Evolutionary conservation across 2,113 vertebrate genomes (phyloP), one percentile per base, ranked within the genome.

Genomic region (Ibidorhyncha struthersii): DNA sequence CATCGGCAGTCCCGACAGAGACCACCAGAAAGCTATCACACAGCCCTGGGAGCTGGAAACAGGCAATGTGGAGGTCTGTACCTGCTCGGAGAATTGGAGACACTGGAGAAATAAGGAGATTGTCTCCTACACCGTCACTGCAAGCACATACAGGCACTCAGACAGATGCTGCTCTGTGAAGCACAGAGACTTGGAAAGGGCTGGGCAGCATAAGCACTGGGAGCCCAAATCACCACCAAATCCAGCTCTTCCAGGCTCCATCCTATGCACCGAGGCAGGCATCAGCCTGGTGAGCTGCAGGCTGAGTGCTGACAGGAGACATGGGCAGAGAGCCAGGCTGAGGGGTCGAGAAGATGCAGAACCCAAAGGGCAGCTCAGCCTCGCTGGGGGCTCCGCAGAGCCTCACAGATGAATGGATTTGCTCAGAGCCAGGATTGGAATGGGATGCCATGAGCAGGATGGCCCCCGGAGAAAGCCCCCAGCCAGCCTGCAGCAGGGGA

Each of bases 381-480:
- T 45, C 2, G 0, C 36, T 25, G 11, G 21, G 59, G 20, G n/a
- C n/a, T 67, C 8, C 1, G 41, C 71, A 70, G 55, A 83, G 34
- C 27, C 43, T 59, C 4, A 0, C 8, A 7, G 38, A 1, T 12
- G 38, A 25, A 10, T 0, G 3, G 47, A 41, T 40, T 29, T 62
- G n/a, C 40, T 23, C 20, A 79, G 38, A 90, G 87, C 9, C 4
- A 1, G 79, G 40, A 26, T 49, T 6, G 0, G 69, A 32, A 22
- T 0, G 5, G 26, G 45, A 29, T 45, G 52, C 43, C 22, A 27
- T 2, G 8, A 40, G 56, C 40, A 50, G 77, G 20, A 32, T 26
- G 43, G 38, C 27, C 59, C 78, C 41, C 4, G 1, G 32, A 23
- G 32, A 89, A 36, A 47, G 17, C 34, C 20, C 56, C 12, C 1